Evolutionary conservation across 2,113 vertebrate genomes (phyloP).

Genomic region (Emberiza fucata): DNA sequence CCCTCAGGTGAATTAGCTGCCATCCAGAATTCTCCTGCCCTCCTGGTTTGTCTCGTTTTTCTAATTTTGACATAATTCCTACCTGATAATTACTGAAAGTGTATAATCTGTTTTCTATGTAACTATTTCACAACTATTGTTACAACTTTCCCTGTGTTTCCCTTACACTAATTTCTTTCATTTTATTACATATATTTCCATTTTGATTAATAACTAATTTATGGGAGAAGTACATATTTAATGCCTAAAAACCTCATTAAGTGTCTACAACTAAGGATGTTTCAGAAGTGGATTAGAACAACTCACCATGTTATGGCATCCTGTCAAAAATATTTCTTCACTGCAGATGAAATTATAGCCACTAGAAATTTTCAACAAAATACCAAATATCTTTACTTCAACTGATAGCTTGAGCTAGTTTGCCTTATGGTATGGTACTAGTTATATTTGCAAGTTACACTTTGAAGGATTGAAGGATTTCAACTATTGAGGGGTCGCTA

Average conservation of each 20-base stretch:
- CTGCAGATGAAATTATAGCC: neutral
- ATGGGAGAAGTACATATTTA: neutral
- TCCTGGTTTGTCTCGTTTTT: neutral
- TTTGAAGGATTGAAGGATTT: neutral
- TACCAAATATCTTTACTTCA: neutral
- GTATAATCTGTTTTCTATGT: fast-evolving
- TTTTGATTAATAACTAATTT: neutral
- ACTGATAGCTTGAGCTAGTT: neutral
- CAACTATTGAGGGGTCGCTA: neutral
- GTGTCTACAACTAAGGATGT: neutral
- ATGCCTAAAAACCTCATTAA: neutral
- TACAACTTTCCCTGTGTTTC: neutral
- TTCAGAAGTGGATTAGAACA: neutral
- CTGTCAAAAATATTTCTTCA: neutral
- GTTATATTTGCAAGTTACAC: neutral
- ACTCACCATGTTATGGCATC: neutral
- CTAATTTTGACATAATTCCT: neutral
- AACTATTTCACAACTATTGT: neutral
- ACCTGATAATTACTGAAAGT: neutral
- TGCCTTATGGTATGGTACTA: neutral
- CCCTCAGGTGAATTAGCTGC: neutral
- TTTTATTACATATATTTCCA: neutral
- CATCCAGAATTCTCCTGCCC: neutral
- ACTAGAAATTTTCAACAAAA: neutral
- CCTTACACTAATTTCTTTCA: neutral